Evolutionary conservation across 2,888 invertebrate genomes (phyloP).

Genomic region (Aphelenchoides bicaudatus): DNA sequence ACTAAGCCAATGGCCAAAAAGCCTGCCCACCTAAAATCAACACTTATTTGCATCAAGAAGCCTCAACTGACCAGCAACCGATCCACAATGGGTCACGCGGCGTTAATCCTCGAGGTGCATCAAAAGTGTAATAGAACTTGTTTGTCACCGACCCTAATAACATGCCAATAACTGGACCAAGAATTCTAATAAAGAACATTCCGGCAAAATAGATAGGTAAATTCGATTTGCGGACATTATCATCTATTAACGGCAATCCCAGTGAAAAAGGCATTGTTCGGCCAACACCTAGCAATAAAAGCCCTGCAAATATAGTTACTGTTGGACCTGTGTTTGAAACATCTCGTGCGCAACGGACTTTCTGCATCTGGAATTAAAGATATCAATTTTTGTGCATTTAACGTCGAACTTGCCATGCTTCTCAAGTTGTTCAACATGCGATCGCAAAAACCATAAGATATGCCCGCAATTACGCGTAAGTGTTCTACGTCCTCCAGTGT

Average conservation of each 20-base stretch:
- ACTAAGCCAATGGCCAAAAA: constrained; percentile 57
- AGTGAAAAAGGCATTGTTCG: constrained; percentile 61
- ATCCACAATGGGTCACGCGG: constrained; percentile 63
- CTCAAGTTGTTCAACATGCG: constrained; percentile 41
- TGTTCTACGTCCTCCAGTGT: constrained; percentile 27
- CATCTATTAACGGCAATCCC: constrained; percentile 60
- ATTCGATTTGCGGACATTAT: constrained; percentile 59
- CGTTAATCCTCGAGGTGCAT: constrained; percentile 59
- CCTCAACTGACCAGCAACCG: constrained; percentile 61
- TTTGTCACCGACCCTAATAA: constrained; percentile 56
- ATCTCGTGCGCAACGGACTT: constrained; percentile 32
- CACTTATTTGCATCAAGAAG: no score
- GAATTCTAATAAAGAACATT: constrained; percentile 60
- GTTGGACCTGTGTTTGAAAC: constrained; percentile 51
- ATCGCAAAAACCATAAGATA: constrained; percentile 54
- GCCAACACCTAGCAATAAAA: constrained; percentile 59
- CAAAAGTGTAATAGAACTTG: constrained; percentile 54
- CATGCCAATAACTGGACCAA: constrained; percentile 59
- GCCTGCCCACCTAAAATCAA: constrained; percentile 60
- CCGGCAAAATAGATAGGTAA: constrained; percentile 59
- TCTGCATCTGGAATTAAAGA: constrained; percentile 26
- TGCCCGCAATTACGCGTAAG: constrained; percentile 28
- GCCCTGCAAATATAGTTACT: constrained; percentile 57
- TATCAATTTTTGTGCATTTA: background rate
- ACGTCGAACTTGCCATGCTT: constrained; percentile 26